phyloP scores from a whole-genome alignment of 2,113 vertebrate genomes.

The Suncus etruscus region DNA sequence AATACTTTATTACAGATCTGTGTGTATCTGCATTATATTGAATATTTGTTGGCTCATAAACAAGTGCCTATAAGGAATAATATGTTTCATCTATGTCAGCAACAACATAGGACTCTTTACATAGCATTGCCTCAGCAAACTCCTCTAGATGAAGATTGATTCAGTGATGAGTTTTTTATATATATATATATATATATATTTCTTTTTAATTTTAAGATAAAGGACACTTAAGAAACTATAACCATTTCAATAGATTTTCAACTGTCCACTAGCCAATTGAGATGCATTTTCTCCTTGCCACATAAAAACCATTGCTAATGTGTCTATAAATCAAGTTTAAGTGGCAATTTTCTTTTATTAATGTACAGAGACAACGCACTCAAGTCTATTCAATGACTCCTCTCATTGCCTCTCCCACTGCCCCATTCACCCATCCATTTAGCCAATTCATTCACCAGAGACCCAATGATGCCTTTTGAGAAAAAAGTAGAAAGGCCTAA shows the following conservation, averaged over 20 bases:
- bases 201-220: neutral
- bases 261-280: neutral
- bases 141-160: neutral
- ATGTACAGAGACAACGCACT: neutral
- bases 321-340: slow-evolving; percentile 21
- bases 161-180: neutral
- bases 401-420: neutral
- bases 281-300: neutral
- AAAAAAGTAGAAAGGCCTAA: slow-evolving; percentile 33
- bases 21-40: neutral
- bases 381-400: neutral
- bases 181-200: too few species aligned
- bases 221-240: slow-evolving; percentile 24
- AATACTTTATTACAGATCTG: neutral
- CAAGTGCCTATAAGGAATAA: slow-evolving; percentile 5
- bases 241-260: neutral
- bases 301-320: neutral
- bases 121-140: neutral
- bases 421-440: neutral
- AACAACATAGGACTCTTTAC: neutral
- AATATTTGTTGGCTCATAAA: slow-evolving; percentile 30
- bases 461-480: slow-evolving; percentile 36
- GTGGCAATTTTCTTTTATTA: neutral
- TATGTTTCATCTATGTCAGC: neutral
- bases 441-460: neutral